phyloP scores from a whole-genome alignment of 2,888 invertebrate genomes.

The Pseudanteris insignis region DNA sequence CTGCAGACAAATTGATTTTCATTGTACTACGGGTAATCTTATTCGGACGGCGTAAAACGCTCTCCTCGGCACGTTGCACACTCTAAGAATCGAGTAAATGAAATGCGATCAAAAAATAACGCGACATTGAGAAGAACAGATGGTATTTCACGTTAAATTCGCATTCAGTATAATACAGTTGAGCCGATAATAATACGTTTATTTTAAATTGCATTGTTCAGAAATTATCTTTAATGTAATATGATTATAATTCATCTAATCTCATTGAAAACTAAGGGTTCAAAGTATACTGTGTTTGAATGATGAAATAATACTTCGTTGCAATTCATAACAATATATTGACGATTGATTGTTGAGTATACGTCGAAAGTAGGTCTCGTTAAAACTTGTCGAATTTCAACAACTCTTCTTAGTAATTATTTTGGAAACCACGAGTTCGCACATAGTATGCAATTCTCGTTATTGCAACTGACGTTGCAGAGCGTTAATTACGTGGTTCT shows the following conservation, averaged over 20 bases:
- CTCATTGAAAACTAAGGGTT: too few species aligned
- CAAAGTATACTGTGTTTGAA: too few species aligned
- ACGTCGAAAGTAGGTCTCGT: slow-evolving; percentile 4
- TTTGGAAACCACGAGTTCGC: slow-evolving; percentile 16
- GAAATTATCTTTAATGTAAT: too few species aligned
- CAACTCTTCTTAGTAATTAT: slow-evolving; percentile 16
- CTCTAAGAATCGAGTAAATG: background rate
- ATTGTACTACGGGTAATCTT: slow-evolving; percentile 7
- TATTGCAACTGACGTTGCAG: slow-evolving; percentile 4
- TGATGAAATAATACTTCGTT: too few species aligned
- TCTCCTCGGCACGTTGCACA: too few species aligned
- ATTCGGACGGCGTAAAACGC: slow-evolving; percentile 6
- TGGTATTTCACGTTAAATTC: too few species aligned
- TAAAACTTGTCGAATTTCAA: slow-evolving; percentile 11
- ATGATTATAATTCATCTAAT: too few species aligned
- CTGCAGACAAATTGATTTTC: slow-evolving; percentile 15
- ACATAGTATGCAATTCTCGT: background rate
- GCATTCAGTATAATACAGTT: too few species aligned
- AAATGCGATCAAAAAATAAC: background rate
- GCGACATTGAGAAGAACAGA: background rate
- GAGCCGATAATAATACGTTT: too few species aligned
- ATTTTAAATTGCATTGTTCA: too few species aligned
- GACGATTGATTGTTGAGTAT: slow-evolving; percentile 5
- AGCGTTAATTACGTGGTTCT: slow-evolving; percentile 10
- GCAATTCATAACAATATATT: too few species aligned